A percentile compares a stretch with the other conserved stretches of the same genome.
These are phyloP conservation scores for Australoheros facetus DNA, from an alignment of 2,797 vertebrate genomes.

Conservation along the genomic window DNA sequence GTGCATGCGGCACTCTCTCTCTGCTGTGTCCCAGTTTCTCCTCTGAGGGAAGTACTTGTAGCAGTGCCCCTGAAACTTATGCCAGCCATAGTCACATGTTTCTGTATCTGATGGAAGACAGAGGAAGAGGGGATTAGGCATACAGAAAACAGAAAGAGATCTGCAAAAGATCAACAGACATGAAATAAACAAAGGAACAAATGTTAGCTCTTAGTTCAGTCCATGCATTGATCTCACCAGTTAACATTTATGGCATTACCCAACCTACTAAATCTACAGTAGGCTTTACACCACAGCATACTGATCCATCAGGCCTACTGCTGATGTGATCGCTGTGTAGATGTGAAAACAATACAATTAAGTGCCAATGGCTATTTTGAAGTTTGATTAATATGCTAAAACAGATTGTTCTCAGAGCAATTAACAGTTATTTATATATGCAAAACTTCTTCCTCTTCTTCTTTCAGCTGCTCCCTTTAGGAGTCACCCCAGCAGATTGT, in stretches of 20 bases:
- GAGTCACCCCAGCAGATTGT: no score
- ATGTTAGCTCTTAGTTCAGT: neutral
- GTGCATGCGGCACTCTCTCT: conserved; percentile 93
- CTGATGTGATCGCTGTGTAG: neutral
- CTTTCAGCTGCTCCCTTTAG: no score
- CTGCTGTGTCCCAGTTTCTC: conserved; percentile 93
- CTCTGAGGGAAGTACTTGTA: conserved; percentile 94
- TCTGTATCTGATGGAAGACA: conserved; percentile 86
- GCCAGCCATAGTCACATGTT: conserved; percentile 94
- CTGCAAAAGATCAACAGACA: neutral
- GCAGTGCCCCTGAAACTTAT: conserved; percentile 98
- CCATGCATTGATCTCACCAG: neutral
- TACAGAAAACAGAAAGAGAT: neutral
- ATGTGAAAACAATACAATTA: neutral
- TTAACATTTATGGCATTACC: neutral
- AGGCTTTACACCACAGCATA: conserved; percentile 13
- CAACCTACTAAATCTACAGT: conserved; percentile 11
- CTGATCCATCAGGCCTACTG: conserved; percentile 2
- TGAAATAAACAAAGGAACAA: neutral
- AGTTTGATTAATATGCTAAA: neutral
- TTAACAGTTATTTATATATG: neutral
- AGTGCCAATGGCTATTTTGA: neutral
- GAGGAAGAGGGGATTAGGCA: conserved; percentile 15
- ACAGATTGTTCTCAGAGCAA: neutral
- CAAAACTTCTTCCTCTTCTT: no score